Conservation (phyloP, 2,888 invertebrate genomes). For the Diogma glabrata region DNA sequence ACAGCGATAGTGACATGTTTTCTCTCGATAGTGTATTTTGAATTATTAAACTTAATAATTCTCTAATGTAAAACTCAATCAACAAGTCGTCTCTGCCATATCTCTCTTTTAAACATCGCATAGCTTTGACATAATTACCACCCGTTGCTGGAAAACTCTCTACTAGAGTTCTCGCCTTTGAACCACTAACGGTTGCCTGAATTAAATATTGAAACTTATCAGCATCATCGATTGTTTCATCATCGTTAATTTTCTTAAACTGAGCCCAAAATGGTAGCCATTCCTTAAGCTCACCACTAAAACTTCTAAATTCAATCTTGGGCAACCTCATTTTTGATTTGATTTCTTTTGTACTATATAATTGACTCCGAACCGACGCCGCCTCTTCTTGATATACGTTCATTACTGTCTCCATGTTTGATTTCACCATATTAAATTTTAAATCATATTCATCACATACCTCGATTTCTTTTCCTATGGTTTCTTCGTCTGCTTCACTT, state of each 20-base stretch:
- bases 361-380: too few species aligned
- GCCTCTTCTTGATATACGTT: not conserved
- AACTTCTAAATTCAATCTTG: not conserved
- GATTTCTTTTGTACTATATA: too few species aligned
- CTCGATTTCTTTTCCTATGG: not conserved
- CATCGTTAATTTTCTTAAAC: not conserved
- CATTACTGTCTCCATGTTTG: not conserved
- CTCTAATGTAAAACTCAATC: slow-evolving; percentile 22
- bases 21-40: slow-evolving; percentile 17
- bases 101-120: slow-evolving; percentile 19
- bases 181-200: not conserved
- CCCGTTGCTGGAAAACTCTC: slow-evolving; percentile 19
- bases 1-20: not conserved
- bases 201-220: not conserved
- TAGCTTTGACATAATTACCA: slow-evolving; percentile 22
- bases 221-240: not conserved
- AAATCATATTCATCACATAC: not conserved
- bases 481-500: too few species aligned
- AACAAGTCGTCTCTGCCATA: slow-evolving; percentile 20
- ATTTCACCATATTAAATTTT: not conserved
- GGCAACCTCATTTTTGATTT: not conserved
- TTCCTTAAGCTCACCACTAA: not conserved
- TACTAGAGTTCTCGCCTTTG: slow-evolving; percentile 19
- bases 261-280: not conserved
- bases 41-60: slow-evolving; percentile 21